Conservation (phyloP, 2,888 invertebrate species). For the Cylindroiulus punctatus region DNA sequence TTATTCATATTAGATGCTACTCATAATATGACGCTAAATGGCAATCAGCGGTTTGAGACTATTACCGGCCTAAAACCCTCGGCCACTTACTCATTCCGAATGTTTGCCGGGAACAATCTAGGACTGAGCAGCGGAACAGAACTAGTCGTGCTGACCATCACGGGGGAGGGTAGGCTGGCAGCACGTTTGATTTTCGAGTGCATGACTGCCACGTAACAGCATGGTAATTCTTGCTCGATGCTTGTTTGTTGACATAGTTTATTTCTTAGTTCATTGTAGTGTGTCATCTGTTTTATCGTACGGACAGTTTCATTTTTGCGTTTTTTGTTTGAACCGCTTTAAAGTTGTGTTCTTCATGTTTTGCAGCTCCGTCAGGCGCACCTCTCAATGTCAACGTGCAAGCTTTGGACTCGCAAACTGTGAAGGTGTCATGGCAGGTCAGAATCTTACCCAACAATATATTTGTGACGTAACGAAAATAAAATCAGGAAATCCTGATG, state of each 20-base stretch:
- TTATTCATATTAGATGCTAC: not conserved
- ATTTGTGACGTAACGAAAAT: not conserved
- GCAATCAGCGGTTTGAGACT: slow-evolving; percentile 23
- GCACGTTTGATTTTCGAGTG: not conserved
- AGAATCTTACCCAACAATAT: not conserved
- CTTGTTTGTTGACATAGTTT: not conserved
- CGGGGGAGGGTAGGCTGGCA: slow-evolving; percentile 52
- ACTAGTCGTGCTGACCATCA: slow-evolving; percentile 14
- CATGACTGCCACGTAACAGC: not conserved
- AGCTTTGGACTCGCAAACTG: slow-evolving; percentile 55
- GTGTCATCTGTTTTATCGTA: not conserved
- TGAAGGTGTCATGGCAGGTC: slow-evolving; percentile 57
- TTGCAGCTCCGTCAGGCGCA: slow-evolving; percentile 53
- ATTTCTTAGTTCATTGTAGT: no score
- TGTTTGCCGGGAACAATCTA: slow-evolving; percentile 54
- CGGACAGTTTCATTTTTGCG: not conserved
- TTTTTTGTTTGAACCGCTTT: not conserved
- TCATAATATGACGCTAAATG: slow-evolving; percentile 51
- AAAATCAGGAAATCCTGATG: no score
- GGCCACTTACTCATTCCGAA: slow-evolving; percentile 49
- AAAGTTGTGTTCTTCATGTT: not conserved
- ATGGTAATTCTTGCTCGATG: not conserved
- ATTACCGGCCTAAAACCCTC: slow-evolving; percentile 51
- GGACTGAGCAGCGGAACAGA: slow-evolving; percentile 47
- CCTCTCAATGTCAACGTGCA: slow-evolving; percentile 55